phyloP scores from a whole-genome alignment of 2,113 vertebrate species.

The Notarius lentiginosus region DNA sequence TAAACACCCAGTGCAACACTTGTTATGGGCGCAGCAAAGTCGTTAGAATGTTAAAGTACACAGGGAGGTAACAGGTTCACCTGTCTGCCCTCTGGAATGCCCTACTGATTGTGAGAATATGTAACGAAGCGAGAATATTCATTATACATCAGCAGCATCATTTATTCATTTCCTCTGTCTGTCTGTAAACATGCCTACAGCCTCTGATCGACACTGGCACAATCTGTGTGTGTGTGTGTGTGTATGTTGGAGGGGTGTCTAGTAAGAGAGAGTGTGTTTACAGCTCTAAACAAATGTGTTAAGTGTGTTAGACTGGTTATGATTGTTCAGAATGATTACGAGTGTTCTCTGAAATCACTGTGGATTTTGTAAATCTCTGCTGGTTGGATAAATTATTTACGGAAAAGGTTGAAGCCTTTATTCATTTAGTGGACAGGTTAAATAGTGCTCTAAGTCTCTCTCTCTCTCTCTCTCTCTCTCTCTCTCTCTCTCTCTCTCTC shows the following conservation, averaged over 20 bases:
- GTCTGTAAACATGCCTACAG: constrained; percentile 69
- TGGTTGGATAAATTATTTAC: constrained; percentile 50
- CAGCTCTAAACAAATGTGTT: neutral
- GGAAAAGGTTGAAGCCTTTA: constrained; percentile 42
- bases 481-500: constrained; percentile 14
- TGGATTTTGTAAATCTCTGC: constrained; percentile 17
- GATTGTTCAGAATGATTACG: constrained; percentile 21
- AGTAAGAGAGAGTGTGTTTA: constrained; percentile 23
- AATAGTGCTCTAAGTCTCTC: constrained; percentile 32
- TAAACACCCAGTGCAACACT: constrained; percentile 18
- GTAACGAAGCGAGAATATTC: constrained; percentile 72
- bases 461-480: constrained; percentile 11
- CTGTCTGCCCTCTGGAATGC: constrained; percentile 59
- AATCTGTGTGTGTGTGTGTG: constrained; percentile 45
- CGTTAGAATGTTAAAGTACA: constrained; percentile 21
- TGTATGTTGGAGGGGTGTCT: constrained; percentile 34
- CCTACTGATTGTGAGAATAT: constrained; percentile 74
- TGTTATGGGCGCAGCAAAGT: constrained; percentile 39
- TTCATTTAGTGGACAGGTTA: constrained; percentile 51
- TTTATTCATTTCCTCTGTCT: constrained; percentile 74
- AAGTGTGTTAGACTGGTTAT: constrained; percentile 29
- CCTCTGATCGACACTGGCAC: constrained; percentile 52
- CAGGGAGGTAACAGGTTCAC: constrained; percentile 9
- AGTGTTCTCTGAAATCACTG: constrained; percentile 25
- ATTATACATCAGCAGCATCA: constrained; percentile 76